Conservation (phyloP, 2,888 invertebrate species). For the Ochropleura plecta region DNA sequence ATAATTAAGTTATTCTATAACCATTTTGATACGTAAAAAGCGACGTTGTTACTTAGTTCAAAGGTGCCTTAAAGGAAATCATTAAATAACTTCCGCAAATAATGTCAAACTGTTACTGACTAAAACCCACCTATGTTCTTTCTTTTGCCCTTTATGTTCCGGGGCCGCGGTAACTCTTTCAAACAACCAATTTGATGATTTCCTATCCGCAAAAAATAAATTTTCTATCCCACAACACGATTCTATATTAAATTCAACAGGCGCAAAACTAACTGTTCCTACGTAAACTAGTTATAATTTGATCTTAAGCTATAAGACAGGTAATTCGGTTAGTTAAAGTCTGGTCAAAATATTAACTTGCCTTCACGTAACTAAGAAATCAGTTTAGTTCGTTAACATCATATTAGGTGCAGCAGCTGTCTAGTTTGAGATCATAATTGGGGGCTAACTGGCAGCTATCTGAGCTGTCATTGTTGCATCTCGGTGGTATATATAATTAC, state of each 20-base stretch:
- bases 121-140: too few relatives aligned
- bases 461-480: neutral
- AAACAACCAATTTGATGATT: too few relatives aligned
- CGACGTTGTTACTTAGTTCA: neutral
- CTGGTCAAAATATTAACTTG: neutral
- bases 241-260: constrained; percentile 20
- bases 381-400: constrained; percentile 17
- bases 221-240: constrained; percentile 3
- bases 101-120: too few relatives aligned
- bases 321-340: constrained; percentile 27
- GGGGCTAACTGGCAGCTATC: constrained; percentile 9
- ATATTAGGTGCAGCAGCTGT: constrained; percentile 25
- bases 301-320: neutral
- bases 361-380: constrained; percentile 21
- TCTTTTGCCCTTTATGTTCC: too few relatives aligned
- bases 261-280: constrained; percentile 11
- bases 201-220: neutral
- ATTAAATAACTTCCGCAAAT: too few relatives aligned
- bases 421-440: constrained; percentile 18
- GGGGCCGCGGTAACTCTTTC: too few relatives aligned
- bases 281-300: constrained; percentile 8
- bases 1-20: neutral
- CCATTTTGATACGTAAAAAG: neutral
- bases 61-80: neutral
- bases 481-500: constrained; percentile 10